These are phyloP conservation scores for Nematolebias whitei DNA, from an alignment of 2,113 vertebrate genomes.

Conservation along the genomic window DNA sequence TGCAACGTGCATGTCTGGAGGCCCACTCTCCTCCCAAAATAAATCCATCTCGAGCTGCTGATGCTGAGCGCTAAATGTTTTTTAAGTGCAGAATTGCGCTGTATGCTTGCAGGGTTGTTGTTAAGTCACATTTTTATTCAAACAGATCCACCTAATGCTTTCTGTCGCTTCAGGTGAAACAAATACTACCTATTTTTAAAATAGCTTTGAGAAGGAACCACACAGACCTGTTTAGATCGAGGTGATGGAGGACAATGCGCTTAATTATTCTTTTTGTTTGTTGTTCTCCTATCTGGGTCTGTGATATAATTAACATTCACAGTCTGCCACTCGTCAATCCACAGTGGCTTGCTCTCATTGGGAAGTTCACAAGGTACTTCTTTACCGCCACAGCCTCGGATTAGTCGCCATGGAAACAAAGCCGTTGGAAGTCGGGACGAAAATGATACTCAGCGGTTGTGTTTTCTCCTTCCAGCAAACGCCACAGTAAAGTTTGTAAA, in stretches of 20 bases:
- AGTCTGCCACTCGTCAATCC: constrained; percentile 39
- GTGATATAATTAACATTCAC: constrained; percentile 68
- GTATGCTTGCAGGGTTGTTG: not conserved
- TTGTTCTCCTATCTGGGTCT: constrained; percentile 26
- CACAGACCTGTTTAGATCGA: not conserved
- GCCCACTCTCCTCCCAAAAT: no score
- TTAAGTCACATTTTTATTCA: not conserved
- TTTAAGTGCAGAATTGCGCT: not conserved
- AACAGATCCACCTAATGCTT: not conserved
- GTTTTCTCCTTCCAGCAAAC: constrained; percentile 32
- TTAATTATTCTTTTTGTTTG: constrained; percentile 14
- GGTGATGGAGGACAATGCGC: not conserved
- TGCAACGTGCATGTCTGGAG: no score
- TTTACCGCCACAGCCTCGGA: constrained; percentile 52
- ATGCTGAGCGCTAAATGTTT: not conserved
- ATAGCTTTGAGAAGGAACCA: not conserved
- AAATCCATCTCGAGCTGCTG: not conserved
- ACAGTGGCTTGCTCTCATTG: constrained; percentile 63
- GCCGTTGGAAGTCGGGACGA: constrained; percentile 47
- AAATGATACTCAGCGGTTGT: constrained; percentile 36
- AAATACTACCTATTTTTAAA: not conserved
- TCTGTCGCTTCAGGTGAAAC: not conserved
- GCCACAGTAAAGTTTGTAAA: constrained; percentile 43
- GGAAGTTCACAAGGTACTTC: constrained; percentile 70
- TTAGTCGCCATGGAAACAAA: constrained; percentile 75